Evolutionary conservation across 2,113 vertebrate species (phyloP), one percentile per base, ranked within the genome.

Genomic region (Sturnira hondurensis): DNA sequence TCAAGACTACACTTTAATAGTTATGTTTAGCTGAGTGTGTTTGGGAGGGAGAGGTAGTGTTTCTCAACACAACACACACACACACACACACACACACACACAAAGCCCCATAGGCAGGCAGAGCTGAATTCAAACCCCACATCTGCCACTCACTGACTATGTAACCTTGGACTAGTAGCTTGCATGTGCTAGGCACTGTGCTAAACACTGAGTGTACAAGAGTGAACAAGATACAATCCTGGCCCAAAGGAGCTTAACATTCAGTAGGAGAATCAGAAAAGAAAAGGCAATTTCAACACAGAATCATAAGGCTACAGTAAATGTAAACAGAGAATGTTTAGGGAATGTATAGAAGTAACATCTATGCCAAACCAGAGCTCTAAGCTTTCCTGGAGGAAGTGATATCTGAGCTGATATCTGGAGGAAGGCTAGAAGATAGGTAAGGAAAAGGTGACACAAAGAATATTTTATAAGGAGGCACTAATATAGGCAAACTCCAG

Each of bases 1-100:
- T 91, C 43, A 82, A 96, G 63, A 81, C 6, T 45, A 73, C 16
- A 63, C 77, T 86, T 94, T 70, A 85, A 86, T 56, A 91, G 54
- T 31, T 33, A 26, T 31, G 14, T 77, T 92, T 93, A 76, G 20
- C 33, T 89, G 56, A 91, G 14, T 65, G 11, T 70, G 19, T 47
- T 11, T 28, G 71, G 6, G 14, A 91, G 31, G 17, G 15, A 28
- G 5, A 68, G 56, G 2, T 31, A 58, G 24, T 92, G 24, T 43
- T 93, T 94, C 83, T 92, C 78, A 93, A n/a, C 24, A 50, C 19
- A 70, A 41, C 22, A 41, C 24, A 71, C 67, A 71, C 67, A 41
- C 24, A 71, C 67, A 41, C 17, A 36, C 24, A 71, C 67, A 47
- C 11, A 47, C 45, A 91, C 52, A 22, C 9, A 58, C 22, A 43